Evolutionary conservation across 2,797 vertebrate genomes (phyloP), one percentile per base, ranked within the genome.

Genomic region (Fratercula arctica): DNA sequence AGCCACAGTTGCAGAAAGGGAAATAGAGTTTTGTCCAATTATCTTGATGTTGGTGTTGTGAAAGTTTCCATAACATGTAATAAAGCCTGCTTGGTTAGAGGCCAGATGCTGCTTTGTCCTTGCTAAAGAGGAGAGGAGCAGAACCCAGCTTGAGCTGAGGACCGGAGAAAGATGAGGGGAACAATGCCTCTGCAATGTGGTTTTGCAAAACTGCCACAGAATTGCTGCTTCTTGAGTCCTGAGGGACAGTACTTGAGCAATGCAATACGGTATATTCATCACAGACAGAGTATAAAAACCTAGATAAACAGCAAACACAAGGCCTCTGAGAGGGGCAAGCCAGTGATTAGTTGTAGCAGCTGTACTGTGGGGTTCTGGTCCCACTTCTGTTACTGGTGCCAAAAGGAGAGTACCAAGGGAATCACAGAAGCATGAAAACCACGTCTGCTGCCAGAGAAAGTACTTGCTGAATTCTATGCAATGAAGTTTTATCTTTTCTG

Each of bases 41-140:
- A 75, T 87, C 69, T 31, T 84, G 57, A 72, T 94, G 39, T 3
- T 75, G 61, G 35, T 83, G n/a, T 88, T 91, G 79, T 94, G 86
- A 93, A 97, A 96, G 76, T 84, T 96, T 93, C 89, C 87, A 31
- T 66, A 81, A 89, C n/a, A 29, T 59, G 53, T 51, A 91, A 80
- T 48, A 79, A 92, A 81, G 60, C 18, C 53, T 72, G 21, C 37
- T 51, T 88, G 85, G 50, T 87, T 87, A 84, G 51, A 53, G 46
- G 43, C 31, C 85, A 92, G 70, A 96, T 3, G 21, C 21, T 87
- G 33, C 74, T 91, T 95, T 94, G 86, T 90, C 81, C 59, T 81
- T 45, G 51, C 41, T 80, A 50, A 93, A 85, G 57, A 85, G 45
- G 17, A 90, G 46, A 48, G 66, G 11, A 94, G 61, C 33, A 96